phyloP scores from a whole-genome alignment of 1,140 invertebrate genomes.

The Drosophila paulistorum region DNA sequence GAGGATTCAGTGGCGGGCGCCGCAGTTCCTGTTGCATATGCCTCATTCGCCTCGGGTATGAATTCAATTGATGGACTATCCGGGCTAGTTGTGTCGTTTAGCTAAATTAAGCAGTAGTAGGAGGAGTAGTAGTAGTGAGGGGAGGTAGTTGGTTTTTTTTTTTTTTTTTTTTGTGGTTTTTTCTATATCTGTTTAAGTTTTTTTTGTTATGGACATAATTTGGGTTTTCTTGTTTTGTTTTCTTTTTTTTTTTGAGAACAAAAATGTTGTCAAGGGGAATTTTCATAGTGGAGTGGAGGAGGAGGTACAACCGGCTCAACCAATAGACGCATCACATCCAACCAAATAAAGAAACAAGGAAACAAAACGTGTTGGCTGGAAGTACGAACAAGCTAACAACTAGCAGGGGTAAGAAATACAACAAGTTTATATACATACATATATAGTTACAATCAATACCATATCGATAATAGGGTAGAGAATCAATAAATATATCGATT shows the following conservation, averaged over 20 bases:
- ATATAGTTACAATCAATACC: background rate
- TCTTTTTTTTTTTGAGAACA: slow-evolving; percentile 22
- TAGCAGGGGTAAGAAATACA: background rate
- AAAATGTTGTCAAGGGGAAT: slow-evolving; percentile 31
- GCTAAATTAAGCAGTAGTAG: slow-evolving; percentile 67
- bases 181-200: slow-evolving; percentile 8
- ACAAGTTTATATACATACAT: background rate
- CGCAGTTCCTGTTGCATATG: slow-evolving; percentile 22
- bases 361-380: background rate
- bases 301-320: slow-evolving; percentile 6
- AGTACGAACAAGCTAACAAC: slow-evolving; percentile 1
- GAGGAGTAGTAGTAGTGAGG: slow-evolving; percentile 35
- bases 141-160: slow-evolving; percentile 45
- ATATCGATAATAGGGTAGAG: background rate
- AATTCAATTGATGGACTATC: slow-evolving; percentile 79
- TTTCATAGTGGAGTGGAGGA: slow-evolving; percentile 8
- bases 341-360: slow-evolving; percentile 19
- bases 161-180: slow-evolving; percentile 37
- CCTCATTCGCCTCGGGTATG: slow-evolving; percentile 70
- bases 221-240: slow-evolving; percentile 15
- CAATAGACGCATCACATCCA: slow-evolving; percentile 30
- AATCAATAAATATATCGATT: no score
- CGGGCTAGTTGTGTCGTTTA: slow-evolving; percentile 79
- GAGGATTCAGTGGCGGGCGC: slow-evolving; percentile 21
- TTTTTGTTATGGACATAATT: slow-evolving; percentile 18